Evolutionary conservation across 2,797 vertebrate genomes (phyloP).

Genomic region (Parambassis ranga): DNA sequence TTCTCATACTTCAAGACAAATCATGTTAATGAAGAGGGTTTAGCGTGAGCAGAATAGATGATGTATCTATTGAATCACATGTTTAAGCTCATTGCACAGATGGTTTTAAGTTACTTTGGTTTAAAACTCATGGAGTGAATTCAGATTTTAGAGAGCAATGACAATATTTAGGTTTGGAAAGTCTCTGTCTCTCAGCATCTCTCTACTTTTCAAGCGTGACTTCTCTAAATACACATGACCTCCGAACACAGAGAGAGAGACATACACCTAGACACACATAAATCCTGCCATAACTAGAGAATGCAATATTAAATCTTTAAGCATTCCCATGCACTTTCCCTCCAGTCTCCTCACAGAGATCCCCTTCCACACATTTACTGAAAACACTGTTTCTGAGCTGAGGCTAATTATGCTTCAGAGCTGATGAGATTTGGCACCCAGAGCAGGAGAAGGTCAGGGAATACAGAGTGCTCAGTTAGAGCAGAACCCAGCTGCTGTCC

Average conservation of each 20-base stretch:
- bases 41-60: background rate
- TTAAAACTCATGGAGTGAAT: too few species aligned
- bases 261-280: too few species aligned
- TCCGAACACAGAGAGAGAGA: background rate
- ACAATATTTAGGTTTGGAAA: too few species aligned
- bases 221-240: background rate
- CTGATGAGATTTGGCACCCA: background rate
- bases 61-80: background rate
- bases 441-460: conserved; percentile 3
- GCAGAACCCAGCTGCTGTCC: background rate
- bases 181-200: too few species aligned
- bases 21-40: background rate
- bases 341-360: background rate
- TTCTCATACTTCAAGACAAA: background rate
- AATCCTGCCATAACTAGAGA: background rate
- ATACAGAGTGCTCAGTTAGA: background rate
- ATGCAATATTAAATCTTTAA: background rate
- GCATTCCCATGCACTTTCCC: background rate
- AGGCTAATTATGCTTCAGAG: conserved; percentile 17
- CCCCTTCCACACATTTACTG: background rate
- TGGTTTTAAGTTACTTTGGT: too few species aligned
- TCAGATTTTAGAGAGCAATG: too few species aligned
- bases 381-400: conserved; percentile 9
- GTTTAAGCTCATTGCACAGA: background rate
- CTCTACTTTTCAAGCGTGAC: too few species aligned